Base-by-base conservation (phyloP, 2,113 vertebrate species). In the Syngnathus floridae region DNA sequence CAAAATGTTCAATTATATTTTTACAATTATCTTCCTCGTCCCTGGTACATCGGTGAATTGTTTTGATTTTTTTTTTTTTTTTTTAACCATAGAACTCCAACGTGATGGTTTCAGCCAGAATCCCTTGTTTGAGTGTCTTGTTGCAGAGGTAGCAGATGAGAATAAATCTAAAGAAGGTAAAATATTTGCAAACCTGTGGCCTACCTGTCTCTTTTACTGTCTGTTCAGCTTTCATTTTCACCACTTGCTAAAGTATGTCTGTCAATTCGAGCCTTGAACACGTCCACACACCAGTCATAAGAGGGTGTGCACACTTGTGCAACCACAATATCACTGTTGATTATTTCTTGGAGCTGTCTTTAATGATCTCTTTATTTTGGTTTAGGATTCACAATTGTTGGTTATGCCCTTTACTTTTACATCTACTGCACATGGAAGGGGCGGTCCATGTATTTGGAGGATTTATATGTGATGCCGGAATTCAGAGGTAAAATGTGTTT, bases 381-480 rank as follows among this genome's bases (percentile, higher is more conserved):
- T 22, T 60, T 38, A 61, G 38, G 41, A 26, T 43, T 45, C 40
- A 38, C 19, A 38, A n/a, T 14, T 14, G 22, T 45, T 16, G 62
- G 62, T 13, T 48, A 12, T 16, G 56, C 60, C 22, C 31, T 38
- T 13, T 64, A 36, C 14, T 55, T 0, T 57, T 62, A 19, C 31
- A 35, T 7, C 1, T 95, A 94, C 73, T 91, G 90, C 48, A 90
- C 91, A 12, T 92, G 89, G 89, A 86, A 80, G 40, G 92, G 91
- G 0, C 72, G 76, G 0, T 43, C 82, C 0, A 7, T 93, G n/a
- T 91, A 88, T 70, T 61, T 95, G 88, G 93, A 95, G 67, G 94
- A 94, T 64, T 74, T 95, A n/a, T 95, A 93, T 7, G 91, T 95
- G 64, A 95, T 90, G 90, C 89, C 90, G 3, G 88, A 93, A 41